Base-by-base conservation (phyloP, 2,888 invertebrate species). In the Dromius quadrimaculatus region DNA sequence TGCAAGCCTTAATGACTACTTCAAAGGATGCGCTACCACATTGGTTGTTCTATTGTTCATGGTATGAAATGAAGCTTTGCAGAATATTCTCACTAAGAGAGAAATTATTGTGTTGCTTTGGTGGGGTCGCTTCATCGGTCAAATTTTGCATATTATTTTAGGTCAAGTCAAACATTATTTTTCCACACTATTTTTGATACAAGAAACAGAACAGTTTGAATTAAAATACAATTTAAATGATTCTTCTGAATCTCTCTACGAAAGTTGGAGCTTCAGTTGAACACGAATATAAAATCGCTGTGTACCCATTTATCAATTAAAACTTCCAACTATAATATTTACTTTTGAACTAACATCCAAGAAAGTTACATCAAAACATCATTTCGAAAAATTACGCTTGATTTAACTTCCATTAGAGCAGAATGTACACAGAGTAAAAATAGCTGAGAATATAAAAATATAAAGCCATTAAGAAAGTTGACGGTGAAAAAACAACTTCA, bases 381-480 rank as follows among this genome's bases (percentile, higher is more conserved):
- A 41, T 41, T 23, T 23, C 50, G 28, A 11, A 54, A 54, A 54
- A 28, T 54, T 28, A 28, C 50, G 23, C 13, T 9, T 47, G 50
- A 50, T 50, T 28, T 50, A 50, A 50, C 50, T 54, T 54, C 28
- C 50, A 54, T 54, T 54, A 54, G 28, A 15, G 23, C 13, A 8
- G 28, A 54, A 28, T 54, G 28, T 54, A 28, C 28, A 4, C n/a
- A n/a, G 15, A 41, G 41, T 11, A 41, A 41, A 41, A 41, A 41
- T 41, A 41, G 15, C 41, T 8, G 15, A 9, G 4, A 15, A 28
- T 54, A 54, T 54, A 28, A 28, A 23, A 23, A 32, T 28, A 54
- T 8, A 28, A 13, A 6, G 15, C 50, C 50, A 54, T 54, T 54
- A 54, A 28, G 22, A 47, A 47, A 47, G 50, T 28, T 41, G 9